Evolutionary conservation across 2,888 invertebrate genomes (phyloP), one percentile per base, ranked within the genome.

Genomic region (Agrotis ipsilon): DNA sequence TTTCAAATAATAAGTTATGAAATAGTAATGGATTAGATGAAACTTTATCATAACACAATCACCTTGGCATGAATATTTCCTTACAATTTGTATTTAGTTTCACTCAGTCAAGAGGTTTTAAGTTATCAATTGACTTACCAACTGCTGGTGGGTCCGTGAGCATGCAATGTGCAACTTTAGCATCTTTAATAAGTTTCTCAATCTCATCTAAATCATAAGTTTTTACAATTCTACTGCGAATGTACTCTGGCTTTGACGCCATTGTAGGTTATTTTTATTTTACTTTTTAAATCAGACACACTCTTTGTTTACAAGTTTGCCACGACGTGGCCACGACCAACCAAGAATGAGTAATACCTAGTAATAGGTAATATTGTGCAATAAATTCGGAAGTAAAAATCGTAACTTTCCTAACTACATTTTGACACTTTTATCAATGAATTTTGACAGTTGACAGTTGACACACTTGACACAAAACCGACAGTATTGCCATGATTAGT

Each of bases 151-250:
- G 94, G 81, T 96, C 96, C 1, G 96, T 95, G 59, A 97, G 93
- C 97, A 97, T 97, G 80, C 97, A 97, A 82, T 97, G 95, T 70
- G 97, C 96, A 60, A 97, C 96, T 89, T 95, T 96, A 55, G 97
- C 91, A 55, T 97, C 97, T 75, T 92, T 94, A 11, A 96, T 89
- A 46, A 97, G 90, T 78, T 92, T 94, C 68, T 94, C 93, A 83
- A 96, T 97, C 51, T 96, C 93, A 68, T 96, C 94, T 72, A 93
- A 88, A 82, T 97, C 96, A 81, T 95, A 96, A 65, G 97, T 93
- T 88, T 94, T 96, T 21, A 96, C 92, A 45, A 90, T 92, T 86
- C 92, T 93, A 60, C 93, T 90, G 83, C 90, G 93, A 52, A 90
- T 84, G 27, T 71, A 76, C 49, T 94, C 94, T 52, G 88, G 83